Base-by-base conservation (phyloP, 2,113 vertebrate genomes). In the Symphodus melops region DNA sequence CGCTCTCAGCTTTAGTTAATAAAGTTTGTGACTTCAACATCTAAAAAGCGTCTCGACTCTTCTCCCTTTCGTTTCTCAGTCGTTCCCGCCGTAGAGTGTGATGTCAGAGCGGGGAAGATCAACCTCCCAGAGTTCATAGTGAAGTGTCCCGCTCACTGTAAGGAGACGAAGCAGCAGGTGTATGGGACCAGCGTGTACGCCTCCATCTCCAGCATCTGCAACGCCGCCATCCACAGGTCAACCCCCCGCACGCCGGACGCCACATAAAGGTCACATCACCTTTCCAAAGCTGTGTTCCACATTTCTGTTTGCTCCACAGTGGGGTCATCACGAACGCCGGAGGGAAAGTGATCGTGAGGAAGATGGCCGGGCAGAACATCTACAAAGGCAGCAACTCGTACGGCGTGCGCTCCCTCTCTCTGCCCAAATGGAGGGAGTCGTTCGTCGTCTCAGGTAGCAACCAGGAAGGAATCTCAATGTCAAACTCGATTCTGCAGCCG, bases 151-250 rank as follows among this genome's bases (percentile, higher is more conserved):
- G 90, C 96, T 0, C 94, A 95, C 81, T 99, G 98, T 81, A 96
- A 94, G 77, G 96, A 97, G 84, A 93, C 94, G 61, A 96, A 94
- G 86, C 92, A 97, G 79, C 95, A 94, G 10, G 96, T 99, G 71
- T 99, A 98, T 0, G 98, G 98, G 71, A 96, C 96, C 0, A 94
- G 92, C 1, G 87, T 97, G 72, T 99, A 97, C 1, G 97, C 98
- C n/a, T 98, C 98, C 60, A 97, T 97, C 85, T 99, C 98, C 94
- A 99, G 97, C 33, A 94, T 99, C 77, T 99, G 98, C 57, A 95
- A 94, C 0, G 97, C 98, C 19, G 98, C 97, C 21, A 95, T 99
- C 79, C 98, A 99, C 94, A 98, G 96, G 98, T 99, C 46, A 67
- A 51, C 14, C 58, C 57, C 17, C 1, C 11, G 33, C 44, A 41